Evolutionary conservation across 2,113 vertebrate species (phyloP), one percentile per base, ranked within the genome.

Genomic region (Albula goreensis): DNA sequence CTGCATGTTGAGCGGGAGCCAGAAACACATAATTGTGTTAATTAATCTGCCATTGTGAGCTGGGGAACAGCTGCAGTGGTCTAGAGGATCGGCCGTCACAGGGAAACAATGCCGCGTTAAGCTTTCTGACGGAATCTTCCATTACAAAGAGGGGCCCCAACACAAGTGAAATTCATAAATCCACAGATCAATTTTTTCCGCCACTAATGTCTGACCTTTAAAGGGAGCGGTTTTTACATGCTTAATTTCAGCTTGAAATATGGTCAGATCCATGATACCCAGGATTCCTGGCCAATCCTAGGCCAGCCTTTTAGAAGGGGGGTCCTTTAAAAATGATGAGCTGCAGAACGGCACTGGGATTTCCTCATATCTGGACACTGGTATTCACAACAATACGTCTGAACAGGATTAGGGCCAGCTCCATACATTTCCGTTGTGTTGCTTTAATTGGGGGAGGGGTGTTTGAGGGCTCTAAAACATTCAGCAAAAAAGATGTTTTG

Each of bases 21-120:
- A 98, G 96, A 95, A 96, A 95, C 94, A 95, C 96, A 97, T 96
- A 97, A 97, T 97, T 98, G 97, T 98, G 98, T 98, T 98, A 98
- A 98, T 99, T 98, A 99, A 99, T 98, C 98, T 97, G 97, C 97
- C 97, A 97, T 99, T 98, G 97, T 98, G 96, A 97, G 96, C 96
- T 92, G 95, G 92, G 96, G 96, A 97, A 96, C 98, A 98, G 97
- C 97, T 99, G 97, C 97, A 96, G 96, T 96, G 96, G 96, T 96
- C 97, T 96, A 96, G 95, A 95, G 96, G 96, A 97, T 96, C 96
- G 96, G 96, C 97, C 97, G 97, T 98, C 97, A 98, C 96, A 97
- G 96, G 96, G 96, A 98, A 97, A 99, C 97, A 98, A 97, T 97
- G 96, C 96, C 92, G 96, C 96, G 97, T 96, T 97, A 97, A 97